phyloP scores from a whole-genome alignment of 2,797 vertebrate species.

The Linurgus olivaceus region DNA sequence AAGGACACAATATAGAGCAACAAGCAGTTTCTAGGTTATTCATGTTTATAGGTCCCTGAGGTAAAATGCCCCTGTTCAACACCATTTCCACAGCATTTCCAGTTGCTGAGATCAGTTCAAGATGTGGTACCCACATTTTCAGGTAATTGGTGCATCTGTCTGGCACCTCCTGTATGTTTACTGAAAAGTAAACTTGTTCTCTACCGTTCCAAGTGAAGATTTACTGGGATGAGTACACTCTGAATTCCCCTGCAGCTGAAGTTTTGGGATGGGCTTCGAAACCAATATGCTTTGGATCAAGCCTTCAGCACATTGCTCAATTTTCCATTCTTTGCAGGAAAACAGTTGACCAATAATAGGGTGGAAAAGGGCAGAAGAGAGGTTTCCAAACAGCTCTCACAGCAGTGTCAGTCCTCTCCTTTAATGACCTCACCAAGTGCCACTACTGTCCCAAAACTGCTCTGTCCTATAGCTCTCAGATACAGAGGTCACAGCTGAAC shows the following conservation, averaged over 20 bases:
- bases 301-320: slow-evolving; percentile 47
- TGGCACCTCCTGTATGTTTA: background rate
- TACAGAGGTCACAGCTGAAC: background rate
- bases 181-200: background rate
- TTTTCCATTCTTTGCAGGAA: slow-evolving; percentile 60
- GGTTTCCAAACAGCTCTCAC: slow-evolving; percentile 22
- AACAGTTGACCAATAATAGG: slow-evolving; percentile 37
- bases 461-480: background rate
- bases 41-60: background rate
- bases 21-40: background rate
- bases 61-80: background rate
- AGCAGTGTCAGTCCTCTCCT: background rate
- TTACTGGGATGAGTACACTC: background rate
- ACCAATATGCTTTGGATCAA: slow-evolving; percentile 59
- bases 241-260: slow-evolving; percentile 5
- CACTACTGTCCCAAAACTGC: background rate
- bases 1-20: background rate
- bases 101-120: background rate
- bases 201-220: background rate
- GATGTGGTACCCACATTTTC: background rate
- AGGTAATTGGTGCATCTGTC: background rate
- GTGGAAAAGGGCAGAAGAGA: slow-evolving; percentile 17
- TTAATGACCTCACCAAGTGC: background rate
- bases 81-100: background rate
- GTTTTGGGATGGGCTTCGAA: slow-evolving; percentile 6